These are phyloP conservation scores for Chloroceryle inda DNA, from an alignment of 2,797 vertebrate genomes.

Conservation along the genomic window DNA sequence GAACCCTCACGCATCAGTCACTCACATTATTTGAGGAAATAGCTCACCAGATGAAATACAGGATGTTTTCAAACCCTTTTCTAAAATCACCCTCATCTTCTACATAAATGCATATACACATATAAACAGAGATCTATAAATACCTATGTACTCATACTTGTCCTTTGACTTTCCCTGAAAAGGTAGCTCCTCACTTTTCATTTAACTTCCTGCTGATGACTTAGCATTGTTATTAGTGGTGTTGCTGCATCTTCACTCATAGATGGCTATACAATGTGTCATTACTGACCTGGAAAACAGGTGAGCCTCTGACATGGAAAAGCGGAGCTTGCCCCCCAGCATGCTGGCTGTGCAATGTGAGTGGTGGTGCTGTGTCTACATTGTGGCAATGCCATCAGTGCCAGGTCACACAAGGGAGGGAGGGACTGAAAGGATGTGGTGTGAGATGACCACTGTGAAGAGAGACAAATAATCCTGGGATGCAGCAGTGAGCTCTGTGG, in stretches of 20 bases:
- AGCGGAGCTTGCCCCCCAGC: fast-evolving
- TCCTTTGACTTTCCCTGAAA: not conserved
- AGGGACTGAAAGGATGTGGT: not conserved
- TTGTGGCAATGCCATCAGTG: fast-evolving
- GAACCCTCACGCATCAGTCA: not conserved
- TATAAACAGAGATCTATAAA: not conserved
- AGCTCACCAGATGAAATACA: not conserved
- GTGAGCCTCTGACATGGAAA: not conserved
- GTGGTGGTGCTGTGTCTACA: fast-evolving
- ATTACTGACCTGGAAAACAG: not conserved
- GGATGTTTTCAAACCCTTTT: not conserved
- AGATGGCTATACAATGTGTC: fast-evolving
- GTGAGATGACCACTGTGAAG: not conserved
- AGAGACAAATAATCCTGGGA: not conserved
- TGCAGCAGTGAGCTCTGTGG: not conserved
- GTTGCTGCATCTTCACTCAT: not conserved
- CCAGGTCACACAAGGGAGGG: not conserved
- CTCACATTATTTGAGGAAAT: not conserved
- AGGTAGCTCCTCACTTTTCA: not conserved
- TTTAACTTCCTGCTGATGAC: not conserved
- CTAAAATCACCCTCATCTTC: not conserved
- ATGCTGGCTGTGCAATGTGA: fast-evolving
- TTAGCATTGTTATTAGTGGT: not conserved
- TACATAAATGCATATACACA: not conserved
- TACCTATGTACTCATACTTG: not conserved